Evolutionary conservation across 1,140 invertebrate species (phyloP).

Genomic region (Radopholus similis): DNA sequence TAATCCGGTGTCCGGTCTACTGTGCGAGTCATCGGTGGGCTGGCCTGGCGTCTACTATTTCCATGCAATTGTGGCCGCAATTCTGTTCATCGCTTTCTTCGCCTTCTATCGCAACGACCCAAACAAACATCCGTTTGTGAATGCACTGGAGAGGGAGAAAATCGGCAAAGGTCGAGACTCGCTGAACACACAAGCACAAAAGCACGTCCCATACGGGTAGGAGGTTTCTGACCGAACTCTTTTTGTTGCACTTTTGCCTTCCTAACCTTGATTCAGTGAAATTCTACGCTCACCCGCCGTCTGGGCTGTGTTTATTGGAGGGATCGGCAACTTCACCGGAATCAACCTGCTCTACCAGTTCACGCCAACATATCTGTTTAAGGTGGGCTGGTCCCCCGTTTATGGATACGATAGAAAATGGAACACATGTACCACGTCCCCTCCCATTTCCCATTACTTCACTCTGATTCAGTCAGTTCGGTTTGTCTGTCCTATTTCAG

Average conservation of each 20-base stretch:
- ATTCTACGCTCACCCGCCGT: constrained; percentile 25
- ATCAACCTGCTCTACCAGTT: constrained; percentile 39
- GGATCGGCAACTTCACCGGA: constrained; percentile 34
- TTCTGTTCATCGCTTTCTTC: constrained; percentile 32
- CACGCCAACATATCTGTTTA: constrained; percentile 42
- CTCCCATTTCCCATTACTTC: too few relatives aligned
- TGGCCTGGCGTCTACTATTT: constrained; percentile 43
- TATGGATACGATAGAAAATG: neutral
- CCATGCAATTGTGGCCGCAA: constrained; percentile 23
- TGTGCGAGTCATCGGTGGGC: constrained; percentile 34
- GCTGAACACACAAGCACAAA: constrained; percentile 16
- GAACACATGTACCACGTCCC: too few relatives aligned
- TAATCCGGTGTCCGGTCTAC: constrained; percentile 27
- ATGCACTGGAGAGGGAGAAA: constrained; percentile 24
- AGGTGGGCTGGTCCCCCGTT: constrained; percentile 1
- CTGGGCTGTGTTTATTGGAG: constrained; percentile 37
- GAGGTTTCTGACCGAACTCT: too few relatives aligned
- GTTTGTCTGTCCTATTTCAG: too few relatives aligned
- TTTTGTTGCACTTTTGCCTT: neutral
- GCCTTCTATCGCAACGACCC: constrained; percentile 34
- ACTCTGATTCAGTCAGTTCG: too few relatives aligned
- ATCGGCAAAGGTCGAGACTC: constrained; percentile 25
- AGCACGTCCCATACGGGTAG: constrained; percentile 24
- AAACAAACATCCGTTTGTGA: constrained; percentile 29
- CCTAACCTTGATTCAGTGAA: constrained; percentile 22